Percentiles rank a stretch among this genome's conserved stretches.
Evolutionary conservation across 2,113 vertebrate species (phyloP).

Genomic region (Carettochelys insculpta): DNA sequence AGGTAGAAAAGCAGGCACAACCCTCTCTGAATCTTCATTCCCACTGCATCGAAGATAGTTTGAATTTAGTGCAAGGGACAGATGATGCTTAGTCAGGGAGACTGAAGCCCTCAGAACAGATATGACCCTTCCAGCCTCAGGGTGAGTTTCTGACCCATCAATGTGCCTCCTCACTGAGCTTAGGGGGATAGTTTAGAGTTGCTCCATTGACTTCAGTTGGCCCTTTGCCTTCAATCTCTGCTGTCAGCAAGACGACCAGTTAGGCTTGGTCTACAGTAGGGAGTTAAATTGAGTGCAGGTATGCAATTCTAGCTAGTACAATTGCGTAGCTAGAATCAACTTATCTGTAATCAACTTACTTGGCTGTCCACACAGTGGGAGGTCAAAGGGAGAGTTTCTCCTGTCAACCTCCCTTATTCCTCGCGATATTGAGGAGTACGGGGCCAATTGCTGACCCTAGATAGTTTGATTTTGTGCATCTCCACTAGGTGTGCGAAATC

Average conservation of each 20-base stretch:
- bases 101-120: background rate
- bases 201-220: background rate
- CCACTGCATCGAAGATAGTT: background rate
- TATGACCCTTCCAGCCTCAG: background rate
- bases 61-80: background rate
- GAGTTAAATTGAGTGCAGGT: too few relatives aligned
- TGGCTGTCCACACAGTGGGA: too few relatives aligned
- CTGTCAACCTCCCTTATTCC: too few relatives aligned
- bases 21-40: background rate
- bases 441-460: too few relatives aligned
- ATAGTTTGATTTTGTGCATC: too few relatives aligned
- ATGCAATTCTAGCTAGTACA: too few relatives aligned
- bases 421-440: too few relatives aligned
- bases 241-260: background rate
- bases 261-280: too few relatives aligned
- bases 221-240: background rate
- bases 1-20: background rate
- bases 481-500: too few relatives aligned
- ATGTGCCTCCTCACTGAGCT: accelerated
- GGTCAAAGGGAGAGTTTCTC: too few relatives aligned
- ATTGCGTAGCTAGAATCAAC: too few relatives aligned
- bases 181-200: background rate
- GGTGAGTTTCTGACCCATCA: background rate
- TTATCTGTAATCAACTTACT: too few relatives aligned
- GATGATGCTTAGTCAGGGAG: background rate